These are phyloP conservation scores for Dendrocopos noguchii DNA, from an alignment of 2,113 vertebrate genomes.

Conservation along the genomic window DNA sequence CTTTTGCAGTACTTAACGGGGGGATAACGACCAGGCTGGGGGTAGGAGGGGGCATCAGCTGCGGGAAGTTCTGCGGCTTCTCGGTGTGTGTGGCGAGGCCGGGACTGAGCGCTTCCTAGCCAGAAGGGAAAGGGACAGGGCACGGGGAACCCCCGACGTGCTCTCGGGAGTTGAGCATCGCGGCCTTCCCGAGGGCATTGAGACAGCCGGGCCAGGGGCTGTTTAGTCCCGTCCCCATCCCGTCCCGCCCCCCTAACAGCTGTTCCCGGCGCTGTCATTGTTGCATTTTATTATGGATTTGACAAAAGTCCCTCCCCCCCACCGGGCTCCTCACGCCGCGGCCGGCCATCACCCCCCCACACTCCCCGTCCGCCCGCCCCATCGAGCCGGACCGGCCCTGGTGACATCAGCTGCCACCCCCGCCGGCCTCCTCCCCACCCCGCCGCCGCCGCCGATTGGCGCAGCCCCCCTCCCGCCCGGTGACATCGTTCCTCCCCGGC, in stretches of 20 bases:
- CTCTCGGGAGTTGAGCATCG: not conserved
- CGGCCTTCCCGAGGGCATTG: not conserved
- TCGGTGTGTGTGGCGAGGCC: not conserved
- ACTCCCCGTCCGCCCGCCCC: constrained; percentile 60
- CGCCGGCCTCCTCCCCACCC: constrained; percentile 33
- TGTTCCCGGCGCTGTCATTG: constrained; percentile 37
- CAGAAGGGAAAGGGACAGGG: not conserved
- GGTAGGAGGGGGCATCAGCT: not conserved
- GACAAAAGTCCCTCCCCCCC: constrained; percentile 3
- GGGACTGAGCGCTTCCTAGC: not conserved
- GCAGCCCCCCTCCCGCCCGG: not conserved
- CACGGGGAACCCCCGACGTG: not conserved
- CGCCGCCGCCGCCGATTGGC: constrained; percentile 55
- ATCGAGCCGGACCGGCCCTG: constrained; percentile 78
- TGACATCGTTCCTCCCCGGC: constrained; percentile 80
- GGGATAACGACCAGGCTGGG: not conserved
- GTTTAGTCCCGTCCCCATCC: not conserved
- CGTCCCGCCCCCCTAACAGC: constrained; percentile 14
- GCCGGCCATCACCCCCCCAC: constrained; percentile 77
- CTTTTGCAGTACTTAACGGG: not conserved
- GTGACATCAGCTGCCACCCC: constrained; percentile 82
- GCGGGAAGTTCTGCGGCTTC: not conserved
- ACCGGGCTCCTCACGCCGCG: constrained; percentile 66
- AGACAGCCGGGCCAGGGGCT: not conserved
- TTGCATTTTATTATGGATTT: constrained; percentile 20